These are phyloP conservation scores for Rhyacichthys aspro DNA, from an alignment of 2,797 vertebrate genomes.

Conservation along the genomic window DNA sequence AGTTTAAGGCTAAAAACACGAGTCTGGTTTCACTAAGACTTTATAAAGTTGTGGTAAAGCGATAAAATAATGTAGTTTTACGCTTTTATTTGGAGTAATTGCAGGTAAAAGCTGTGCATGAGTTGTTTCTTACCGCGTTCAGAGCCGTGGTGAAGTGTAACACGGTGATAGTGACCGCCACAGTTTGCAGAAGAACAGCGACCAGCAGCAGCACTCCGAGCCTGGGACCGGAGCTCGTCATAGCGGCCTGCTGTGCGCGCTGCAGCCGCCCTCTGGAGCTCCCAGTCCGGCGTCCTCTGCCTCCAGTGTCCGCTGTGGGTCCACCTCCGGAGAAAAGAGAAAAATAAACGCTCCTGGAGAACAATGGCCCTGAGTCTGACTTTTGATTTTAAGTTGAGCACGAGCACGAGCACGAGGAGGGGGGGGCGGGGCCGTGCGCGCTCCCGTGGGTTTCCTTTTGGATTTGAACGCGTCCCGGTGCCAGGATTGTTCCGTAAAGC, in stretches of 20 bases:
- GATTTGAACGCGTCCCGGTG: neutral
- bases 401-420: neutral
- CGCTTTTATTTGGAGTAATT: too few species aligned
- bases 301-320: neutral
- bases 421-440: slow-evolving; percentile 9
- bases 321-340: neutral
- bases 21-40: too few species aligned
- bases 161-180: slow-evolving; percentile 89
- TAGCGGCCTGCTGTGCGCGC: slow-evolving; percentile 46
- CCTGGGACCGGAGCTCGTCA: slow-evolving; percentile 78
- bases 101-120: too few species aligned
- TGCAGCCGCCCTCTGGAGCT: neutral
- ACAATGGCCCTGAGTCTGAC: neutral
- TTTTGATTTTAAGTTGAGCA: neutral
- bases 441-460: neutral
- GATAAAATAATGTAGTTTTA: too few species aligned
- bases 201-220: slow-evolving; percentile 83
- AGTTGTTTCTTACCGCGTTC: slow-evolving; percentile 87
- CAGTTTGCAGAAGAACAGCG: slow-evolving; percentile 87
- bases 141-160: slow-evolving; percentile 90
- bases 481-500: neutral
- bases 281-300: neutral
- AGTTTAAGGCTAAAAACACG: too few species aligned
- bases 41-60: too few species aligned
- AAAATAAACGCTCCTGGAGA: neutral